Evolutionary conservation across 2,113 vertebrate species (phyloP), one percentile per base, ranked within the genome.

Genomic region (Accipiter cooperii): DNA sequence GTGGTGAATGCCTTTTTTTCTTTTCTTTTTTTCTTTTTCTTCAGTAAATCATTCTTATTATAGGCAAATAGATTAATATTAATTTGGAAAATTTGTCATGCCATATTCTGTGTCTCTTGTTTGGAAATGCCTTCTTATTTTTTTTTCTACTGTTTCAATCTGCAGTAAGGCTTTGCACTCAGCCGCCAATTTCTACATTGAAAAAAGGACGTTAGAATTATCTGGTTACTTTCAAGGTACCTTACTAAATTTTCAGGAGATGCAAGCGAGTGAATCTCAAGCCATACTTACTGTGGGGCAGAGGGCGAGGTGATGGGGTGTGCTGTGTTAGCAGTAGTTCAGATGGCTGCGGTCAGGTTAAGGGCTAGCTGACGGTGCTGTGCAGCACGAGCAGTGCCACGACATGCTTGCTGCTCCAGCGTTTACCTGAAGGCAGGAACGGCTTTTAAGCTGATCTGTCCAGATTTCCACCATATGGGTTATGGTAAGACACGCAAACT

Each of bases 211-310:
- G 1, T 21, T 40, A 12, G 22, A 29, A 29, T 44, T 13, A 3
- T 24, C 46, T 17, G 1, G 33, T 55, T 55, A 11, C 14, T 77
- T 63, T 44, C 15, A 44, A 76, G 16, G 33, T 38, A 17, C 42
- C 12, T 29, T 52, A 7, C 13, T 17, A 20, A 9, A 28, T 70
- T 57, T 88, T 33, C 1, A 0, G 13, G 14, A 38, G 19, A 24
- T 22, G 16, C 13, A 44, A 60, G 55, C 6, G 15, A 29, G 28
- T 6, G 46, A 29, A 31, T 54, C 18, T 54, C 17, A 44, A 65
- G n/a, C 44, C 3, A 5, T 12, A 12, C 46, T 81, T 42, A 5
- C 0, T 0, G 7, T 31, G 61, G 73, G 20, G 13, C 12, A 42
- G n/a, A 24, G 31, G n/a, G 15, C 0, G 9, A 68, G 28, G n/a